Conservation (phyloP, 2,113 vertebrate species). For the Epinephelus moara region DNA sequence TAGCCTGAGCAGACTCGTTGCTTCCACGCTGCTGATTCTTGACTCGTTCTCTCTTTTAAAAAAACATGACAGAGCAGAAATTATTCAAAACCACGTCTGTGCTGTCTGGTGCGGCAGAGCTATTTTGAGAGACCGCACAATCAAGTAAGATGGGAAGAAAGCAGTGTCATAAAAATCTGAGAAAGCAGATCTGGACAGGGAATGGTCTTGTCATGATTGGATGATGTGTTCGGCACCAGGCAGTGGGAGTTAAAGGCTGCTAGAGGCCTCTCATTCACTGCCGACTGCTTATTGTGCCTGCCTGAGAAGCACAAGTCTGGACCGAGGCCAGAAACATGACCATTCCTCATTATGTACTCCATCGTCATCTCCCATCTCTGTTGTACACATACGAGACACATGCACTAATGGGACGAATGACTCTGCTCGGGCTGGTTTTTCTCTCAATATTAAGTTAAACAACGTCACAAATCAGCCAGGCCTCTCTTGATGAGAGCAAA, state of each 20-base stretch:
- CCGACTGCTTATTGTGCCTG: background rate
- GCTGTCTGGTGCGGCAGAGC: background rate
- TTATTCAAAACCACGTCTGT: background rate
- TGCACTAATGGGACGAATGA: slow-evolving; percentile 13
- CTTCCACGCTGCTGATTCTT: background rate
- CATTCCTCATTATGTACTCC: background rate
- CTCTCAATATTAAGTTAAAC: slow-evolving; percentile 49
- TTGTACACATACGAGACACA: background rate
- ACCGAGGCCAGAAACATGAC: slow-evolving; percentile 13
- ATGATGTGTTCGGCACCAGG: background rate
- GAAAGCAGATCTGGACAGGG: background rate
- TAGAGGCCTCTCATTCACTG: background rate
- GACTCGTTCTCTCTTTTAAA: background rate
- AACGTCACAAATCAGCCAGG: background rate
- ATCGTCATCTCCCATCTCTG: background rate
- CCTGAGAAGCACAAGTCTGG: slow-evolving; percentile 38
- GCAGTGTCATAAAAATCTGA: background rate
- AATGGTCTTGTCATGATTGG: background rate
- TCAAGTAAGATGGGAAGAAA: background rate
- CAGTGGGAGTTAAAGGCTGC: background rate
- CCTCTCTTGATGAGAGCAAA: slow-evolving; percentile 1
- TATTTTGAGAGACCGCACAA: slow-evolving; percentile 41
- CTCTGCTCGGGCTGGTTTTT: slow-evolving; percentile 6
- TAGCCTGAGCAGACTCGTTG: background rate
- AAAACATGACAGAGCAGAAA: slow-evolving; percentile 45